These are phyloP conservation scores for Cyclura pinguis DNA, from an alignment of 2,797 vertebrate genomes.

Conservation along the genomic window DNA sequence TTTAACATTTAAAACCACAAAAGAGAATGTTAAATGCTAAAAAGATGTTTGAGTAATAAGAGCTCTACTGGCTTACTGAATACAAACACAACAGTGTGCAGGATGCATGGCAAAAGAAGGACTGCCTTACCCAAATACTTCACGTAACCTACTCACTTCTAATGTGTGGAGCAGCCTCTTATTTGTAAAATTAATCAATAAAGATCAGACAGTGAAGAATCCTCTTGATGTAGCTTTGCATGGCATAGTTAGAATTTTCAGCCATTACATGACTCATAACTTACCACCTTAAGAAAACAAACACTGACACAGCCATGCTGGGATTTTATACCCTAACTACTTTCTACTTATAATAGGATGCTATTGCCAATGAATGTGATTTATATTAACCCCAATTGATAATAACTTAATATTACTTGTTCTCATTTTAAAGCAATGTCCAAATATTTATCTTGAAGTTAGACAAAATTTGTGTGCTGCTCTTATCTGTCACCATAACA, in stretches of 20 bases:
- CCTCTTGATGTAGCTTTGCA: background rate
- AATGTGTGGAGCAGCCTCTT: background rate
- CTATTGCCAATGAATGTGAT: background rate
- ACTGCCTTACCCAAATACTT: background rate
- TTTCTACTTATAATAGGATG: background rate
- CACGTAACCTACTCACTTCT: background rate
- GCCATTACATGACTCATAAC: background rate
- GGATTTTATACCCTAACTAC: background rate
- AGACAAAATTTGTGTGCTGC: background rate
- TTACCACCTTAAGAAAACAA: background rate
- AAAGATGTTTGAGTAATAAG: background rate
- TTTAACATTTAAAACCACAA: background rate
- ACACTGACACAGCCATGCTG: background rate
- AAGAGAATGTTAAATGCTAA: background rate
- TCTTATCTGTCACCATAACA: background rate
- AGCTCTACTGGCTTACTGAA: background rate
- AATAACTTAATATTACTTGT: background rate
- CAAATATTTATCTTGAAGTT: background rate
- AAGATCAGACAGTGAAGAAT: background rate
- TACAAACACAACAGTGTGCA: too few species aligned
- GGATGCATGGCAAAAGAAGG: background rate
- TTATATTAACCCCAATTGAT: background rate
- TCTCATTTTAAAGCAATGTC: background rate
- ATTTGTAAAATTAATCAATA: background rate
- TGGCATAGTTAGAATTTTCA: background rate